Base-by-base conservation (phyloP, 2,888 invertebrate genomes). In the Drosophila cognata region DNA sequence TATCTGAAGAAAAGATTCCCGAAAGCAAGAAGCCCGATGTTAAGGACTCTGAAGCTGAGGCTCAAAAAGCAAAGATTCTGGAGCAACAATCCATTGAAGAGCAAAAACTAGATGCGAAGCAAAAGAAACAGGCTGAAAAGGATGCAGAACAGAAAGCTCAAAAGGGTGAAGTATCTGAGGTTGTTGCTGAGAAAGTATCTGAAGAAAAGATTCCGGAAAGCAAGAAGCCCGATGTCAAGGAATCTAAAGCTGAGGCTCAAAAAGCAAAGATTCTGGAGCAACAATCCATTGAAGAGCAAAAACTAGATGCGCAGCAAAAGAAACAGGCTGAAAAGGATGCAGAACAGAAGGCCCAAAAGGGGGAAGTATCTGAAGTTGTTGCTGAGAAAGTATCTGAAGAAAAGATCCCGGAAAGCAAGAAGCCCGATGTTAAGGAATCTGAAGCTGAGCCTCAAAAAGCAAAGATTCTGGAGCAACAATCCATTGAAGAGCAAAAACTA, bases 381-480 rank as follows among this genome's bases (percentile, higher is more conserved):
- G 36, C 36, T 6, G 36, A 36, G 16, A 36, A 36, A 16, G 16
- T 6, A 36, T 18, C 43, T 43, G 43, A 43, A 43, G 21, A 43
- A 21, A n/a, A 43, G 43, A 21, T 11, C 2, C 10, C n/a, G 11
- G 43, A 10, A 43, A 43, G 21, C 11, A 21, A 21, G 21, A n/a
- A 21, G 10, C 1, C 21, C 11, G 21, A 43, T 5, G 4, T 43
- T 0, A 43, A 43, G 21, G 10, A 48, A 53, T 11, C 28, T 11
- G 36, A 60, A 33, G 64, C 11, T 25, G 43, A 57, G 6, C 11
- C 31, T 31, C 7, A 66, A 46, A 62, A 57, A 11, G 28, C 65
- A 6, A 46, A 61, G 10, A 8, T 62, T 11, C 60, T 71, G 11
- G 60, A 71, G 33, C 46, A 35, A 25, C 16, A 31, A 33, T n/a